These are phyloP conservation scores for Sarcophaga caerulescens DNA, from an alignment of 2,888 invertebrate genomes.

Conservation along the genomic window DNA sequence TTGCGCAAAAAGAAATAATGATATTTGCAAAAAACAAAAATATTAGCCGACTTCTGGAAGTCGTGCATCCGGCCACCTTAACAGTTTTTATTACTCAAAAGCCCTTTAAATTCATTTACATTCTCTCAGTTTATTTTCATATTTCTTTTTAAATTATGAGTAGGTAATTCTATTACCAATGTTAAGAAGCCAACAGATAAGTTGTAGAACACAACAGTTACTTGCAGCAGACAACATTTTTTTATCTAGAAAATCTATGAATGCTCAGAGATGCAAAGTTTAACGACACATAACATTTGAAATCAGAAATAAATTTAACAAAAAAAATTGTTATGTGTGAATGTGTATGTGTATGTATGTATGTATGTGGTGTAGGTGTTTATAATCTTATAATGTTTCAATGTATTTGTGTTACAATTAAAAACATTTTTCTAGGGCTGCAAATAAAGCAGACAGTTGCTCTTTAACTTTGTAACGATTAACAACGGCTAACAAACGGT, in stretches of 20 bases:
- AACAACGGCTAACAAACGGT: slow-evolving; percentile 47
- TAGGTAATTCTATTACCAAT: not conserved
- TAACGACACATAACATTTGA: not conserved
- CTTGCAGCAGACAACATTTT: not conserved
- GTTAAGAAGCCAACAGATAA: not conserved
- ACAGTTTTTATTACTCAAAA: not conserved
- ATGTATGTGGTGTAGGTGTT: too few species aligned
- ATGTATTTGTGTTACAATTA: slow-evolving; percentile 42
- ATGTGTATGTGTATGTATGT: too few species aligned
- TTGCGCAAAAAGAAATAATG: too few species aligned
- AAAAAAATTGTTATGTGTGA: not conserved
- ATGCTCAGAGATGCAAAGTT: not conserved
- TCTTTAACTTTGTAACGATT: slow-evolving; percentile 43
- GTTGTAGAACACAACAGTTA: not conserved
- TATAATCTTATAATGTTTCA: too few species aligned
- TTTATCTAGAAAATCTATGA: not conserved
- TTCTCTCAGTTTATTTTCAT: not conserved
- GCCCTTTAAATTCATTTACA: not conserved
- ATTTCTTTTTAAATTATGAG: not conserved
- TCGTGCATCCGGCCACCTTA: not conserved
- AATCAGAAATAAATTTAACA: slow-evolving; percentile 13
- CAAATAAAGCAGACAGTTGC: slow-evolving; percentile 52
- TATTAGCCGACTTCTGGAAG: too few species aligned
- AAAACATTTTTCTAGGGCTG: slow-evolving; percentile 38
- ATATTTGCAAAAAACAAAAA: too few species aligned